Conservation (phyloP, 2,797 vertebrate species). For the Muraenolepis orangiensis region DNA sequence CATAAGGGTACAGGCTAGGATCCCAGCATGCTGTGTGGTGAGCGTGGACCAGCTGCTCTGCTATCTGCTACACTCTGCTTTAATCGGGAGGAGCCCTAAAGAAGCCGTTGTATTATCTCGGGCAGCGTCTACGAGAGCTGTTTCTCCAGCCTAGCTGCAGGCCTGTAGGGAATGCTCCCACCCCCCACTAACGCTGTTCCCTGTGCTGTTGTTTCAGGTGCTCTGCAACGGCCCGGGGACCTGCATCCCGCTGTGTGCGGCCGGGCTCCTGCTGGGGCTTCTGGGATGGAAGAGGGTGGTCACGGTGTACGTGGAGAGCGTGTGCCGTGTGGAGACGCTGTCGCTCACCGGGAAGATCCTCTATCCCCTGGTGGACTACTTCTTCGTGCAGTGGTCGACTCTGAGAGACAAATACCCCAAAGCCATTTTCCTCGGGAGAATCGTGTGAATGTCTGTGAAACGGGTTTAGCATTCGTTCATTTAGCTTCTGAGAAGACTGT, state of each 20-base stretch:
- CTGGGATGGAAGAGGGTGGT: constrained; percentile 85
- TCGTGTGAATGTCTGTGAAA: constrained; percentile 75
- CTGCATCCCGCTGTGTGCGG: constrained; percentile 85
- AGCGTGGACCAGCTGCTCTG: too few species aligned
- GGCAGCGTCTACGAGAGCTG: too few species aligned
- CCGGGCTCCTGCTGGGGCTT: constrained; percentile 84
- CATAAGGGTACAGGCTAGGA: too few species aligned
- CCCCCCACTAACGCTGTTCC: neutral
- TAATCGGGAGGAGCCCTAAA: too few species aligned
- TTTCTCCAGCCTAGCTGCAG: too few species aligned
- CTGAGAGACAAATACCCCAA: constrained; percentile 87
- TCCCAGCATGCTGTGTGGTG: too few species aligned
- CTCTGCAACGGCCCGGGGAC: constrained; percentile 95
- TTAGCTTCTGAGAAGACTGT: neutral
- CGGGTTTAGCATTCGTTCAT: too few species aligned
- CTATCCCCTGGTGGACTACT: constrained; percentile 84
- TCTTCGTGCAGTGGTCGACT: constrained; percentile 91
- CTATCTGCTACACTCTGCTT: too few species aligned
- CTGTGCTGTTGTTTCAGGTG: constrained; percentile 76
- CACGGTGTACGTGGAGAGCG: constrained; percentile 90
- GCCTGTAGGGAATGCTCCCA: too few species aligned
- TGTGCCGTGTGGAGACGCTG: constrained; percentile 88
- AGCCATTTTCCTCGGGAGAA: constrained; percentile 85
- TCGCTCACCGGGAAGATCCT: constrained; percentile 90
- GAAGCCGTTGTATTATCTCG: too few species aligned